phyloP scores from a whole-genome alignment of 2,888 invertebrate species.

The Camptogramma bilineatum region DNA sequence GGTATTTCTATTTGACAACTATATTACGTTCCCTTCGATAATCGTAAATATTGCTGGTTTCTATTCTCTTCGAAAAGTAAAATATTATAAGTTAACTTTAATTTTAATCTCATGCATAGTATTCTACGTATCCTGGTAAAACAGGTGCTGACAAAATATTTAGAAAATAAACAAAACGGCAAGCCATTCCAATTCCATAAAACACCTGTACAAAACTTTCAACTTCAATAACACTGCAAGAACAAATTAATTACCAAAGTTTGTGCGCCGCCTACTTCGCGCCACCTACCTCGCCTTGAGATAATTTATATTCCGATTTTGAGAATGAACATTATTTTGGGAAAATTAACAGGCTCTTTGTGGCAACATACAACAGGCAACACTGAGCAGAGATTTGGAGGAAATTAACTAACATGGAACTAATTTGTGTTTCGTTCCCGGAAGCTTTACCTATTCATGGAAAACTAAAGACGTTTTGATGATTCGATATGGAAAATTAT shows the following conservation, averaged over 20 bases:
- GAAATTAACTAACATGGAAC: slow-evolving; percentile 29
- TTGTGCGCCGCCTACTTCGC: slow-evolving; percentile 34
- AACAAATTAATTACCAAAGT: slow-evolving; percentile 44
- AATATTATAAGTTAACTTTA: neutral
- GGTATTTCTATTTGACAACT: neutral
- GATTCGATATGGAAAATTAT: neutral
- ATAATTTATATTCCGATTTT: slow-evolving; percentile 39
- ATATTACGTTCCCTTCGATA: neutral
- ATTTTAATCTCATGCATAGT: too few species aligned
- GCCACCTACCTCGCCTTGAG: slow-evolving; percentile 31
- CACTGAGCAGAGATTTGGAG: slow-evolving; percentile 32
- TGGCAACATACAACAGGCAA: slow-evolving; percentile 39
- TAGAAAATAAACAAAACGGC: neutral
- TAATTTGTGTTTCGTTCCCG: slow-evolving; percentile 15
- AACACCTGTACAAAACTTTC: slow-evolving; percentile 31
- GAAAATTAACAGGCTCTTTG: slow-evolving; percentile 46
- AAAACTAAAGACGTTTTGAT: neutral
- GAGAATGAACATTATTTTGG: slow-evolving; percentile 35
- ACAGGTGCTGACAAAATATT: neutral
- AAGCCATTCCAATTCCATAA: slow-evolving; percentile 15
- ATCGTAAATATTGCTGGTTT: too few species aligned
- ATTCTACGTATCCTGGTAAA: too few species aligned
- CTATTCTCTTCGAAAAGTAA: too few species aligned
- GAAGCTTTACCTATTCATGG: slow-evolving; percentile 4
- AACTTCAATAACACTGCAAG: slow-evolving; percentile 35